Conservation (phyloP, 2,888 invertebrate species). For the Thumatha senex region DNA sequence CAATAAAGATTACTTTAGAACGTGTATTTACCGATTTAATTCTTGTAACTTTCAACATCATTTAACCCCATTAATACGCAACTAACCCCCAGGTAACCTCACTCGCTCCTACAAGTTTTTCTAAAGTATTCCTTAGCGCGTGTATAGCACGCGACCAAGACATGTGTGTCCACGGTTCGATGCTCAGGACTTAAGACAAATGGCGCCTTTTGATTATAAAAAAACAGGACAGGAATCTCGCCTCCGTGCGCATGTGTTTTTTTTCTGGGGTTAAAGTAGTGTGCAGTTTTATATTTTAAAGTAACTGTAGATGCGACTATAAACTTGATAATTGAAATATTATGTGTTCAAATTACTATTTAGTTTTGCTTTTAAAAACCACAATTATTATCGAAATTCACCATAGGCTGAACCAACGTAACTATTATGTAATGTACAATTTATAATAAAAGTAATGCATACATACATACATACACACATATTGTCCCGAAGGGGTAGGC, state of each 20-base stretch:
- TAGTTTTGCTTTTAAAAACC: too few relatives aligned
- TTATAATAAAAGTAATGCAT: too few relatives aligned
- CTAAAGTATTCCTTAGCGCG: conserved; percentile 22
- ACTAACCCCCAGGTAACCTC: neutral
- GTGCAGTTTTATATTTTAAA: conserved; percentile 4
- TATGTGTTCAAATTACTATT: too few relatives aligned
- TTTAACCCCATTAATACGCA: neutral
- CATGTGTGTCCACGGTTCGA: conserved; percentile 50
- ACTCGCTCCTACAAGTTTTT: neutral
- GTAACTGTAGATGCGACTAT: too few relatives aligned
- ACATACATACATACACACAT: too few relatives aligned
- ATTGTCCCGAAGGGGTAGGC: too few relatives aligned
- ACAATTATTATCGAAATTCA: too few relatives aligned
- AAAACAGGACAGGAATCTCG: conserved; percentile 59
- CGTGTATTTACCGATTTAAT: neutral
- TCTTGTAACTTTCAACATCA: neutral
- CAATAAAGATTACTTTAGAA: too few relatives aligned
- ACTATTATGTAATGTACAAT: too few relatives aligned
- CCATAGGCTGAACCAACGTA: too few relatives aligned
- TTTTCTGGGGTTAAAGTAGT: too few relatives aligned
- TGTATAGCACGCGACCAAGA: conserved; percentile 57
- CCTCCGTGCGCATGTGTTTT: conserved; percentile 54
- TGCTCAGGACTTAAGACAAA: conserved; percentile 47
- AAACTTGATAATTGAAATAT: too few relatives aligned
- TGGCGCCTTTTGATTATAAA: conserved; percentile 39